Evolutionary conservation across 2,797 vertebrate genomes (phyloP).

Genomic region (Cirrhinus mrigala): DNA sequence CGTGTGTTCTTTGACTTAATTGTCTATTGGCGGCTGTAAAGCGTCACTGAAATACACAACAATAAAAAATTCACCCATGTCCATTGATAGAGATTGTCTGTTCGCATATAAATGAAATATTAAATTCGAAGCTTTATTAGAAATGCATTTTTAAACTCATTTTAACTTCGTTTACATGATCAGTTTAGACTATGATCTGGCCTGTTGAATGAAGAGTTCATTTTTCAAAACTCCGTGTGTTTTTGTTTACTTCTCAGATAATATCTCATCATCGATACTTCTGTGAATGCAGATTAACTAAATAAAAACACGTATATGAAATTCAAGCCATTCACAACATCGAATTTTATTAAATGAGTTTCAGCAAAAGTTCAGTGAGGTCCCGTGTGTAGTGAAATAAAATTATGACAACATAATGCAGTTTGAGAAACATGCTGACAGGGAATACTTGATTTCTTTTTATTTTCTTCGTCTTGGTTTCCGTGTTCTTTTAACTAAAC

Average conservation of each 20-base stretch:
- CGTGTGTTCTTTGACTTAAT: constrained; percentile 77
- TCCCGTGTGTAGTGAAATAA: neutral
- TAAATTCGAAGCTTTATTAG: constrained; percentile 33
- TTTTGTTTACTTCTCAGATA: neutral
- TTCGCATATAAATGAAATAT: constrained; percentile 52
- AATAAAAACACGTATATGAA: neutral
- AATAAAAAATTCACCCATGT: constrained; percentile 69
- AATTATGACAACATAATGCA: neutral
- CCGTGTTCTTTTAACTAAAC: neutral
- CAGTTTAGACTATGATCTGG: neutral
- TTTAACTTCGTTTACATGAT: neutral
- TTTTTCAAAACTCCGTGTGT: neutral
- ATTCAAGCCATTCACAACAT: neutral
- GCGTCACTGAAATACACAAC: constrained; percentile 72
- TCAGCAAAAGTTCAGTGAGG: neutral
- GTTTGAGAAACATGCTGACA: constrained; percentile 2
- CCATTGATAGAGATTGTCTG: constrained; percentile 54
- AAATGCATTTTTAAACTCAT: constrained; percentile 34
- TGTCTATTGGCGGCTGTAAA: constrained; percentile 76
- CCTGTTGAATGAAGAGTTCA: neutral
- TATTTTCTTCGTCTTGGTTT: neutral
- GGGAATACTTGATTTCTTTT: neutral
- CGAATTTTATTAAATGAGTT: neutral
- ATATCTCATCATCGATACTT: neutral
- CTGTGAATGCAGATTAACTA: neutral